Percentiles rank a stretch among this genome's conserved stretches.
Evolutionary conservation across 2,888 invertebrate genomes (phyloP).

Genomic region (Tortrix viridana): DNA sequence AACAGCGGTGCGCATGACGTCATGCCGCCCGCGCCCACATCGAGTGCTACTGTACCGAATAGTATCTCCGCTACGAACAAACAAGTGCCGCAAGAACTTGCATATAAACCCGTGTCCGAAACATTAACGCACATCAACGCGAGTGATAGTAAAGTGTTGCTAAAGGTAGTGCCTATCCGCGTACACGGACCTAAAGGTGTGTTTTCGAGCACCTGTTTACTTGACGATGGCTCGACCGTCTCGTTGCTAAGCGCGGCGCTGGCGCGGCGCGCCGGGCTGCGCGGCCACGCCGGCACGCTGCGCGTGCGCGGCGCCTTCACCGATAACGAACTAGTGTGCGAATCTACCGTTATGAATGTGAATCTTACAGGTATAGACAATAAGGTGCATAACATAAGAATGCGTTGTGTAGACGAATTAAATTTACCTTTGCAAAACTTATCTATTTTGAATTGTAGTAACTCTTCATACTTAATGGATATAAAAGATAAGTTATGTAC

Average conservation of each 20-base stretch:
- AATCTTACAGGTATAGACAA: background rate
- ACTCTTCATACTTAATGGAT: background rate
- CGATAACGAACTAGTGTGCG: conserved; percentile 3
- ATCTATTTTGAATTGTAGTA: background rate
- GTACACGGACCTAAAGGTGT: conserved; percentile 1
- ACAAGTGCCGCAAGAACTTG: too few species aligned
- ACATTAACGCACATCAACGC: conserved; percentile 10
- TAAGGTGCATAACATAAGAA: background rate
- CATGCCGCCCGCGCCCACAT: too few species aligned
- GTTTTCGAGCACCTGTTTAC: background rate
- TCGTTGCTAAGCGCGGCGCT: conserved; percentile 8
- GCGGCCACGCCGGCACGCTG: conserved; percentile 11
- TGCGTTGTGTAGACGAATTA: background rate
- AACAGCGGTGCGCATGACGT: too few species aligned
- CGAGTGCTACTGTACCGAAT: too few species aligned
- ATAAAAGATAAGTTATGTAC: conserved; percentile 2
- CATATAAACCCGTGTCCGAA: background rate
- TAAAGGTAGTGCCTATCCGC: conserved; percentile 11
- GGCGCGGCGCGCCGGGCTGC: conserved; percentile 1
- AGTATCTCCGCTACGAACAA: too few species aligned
- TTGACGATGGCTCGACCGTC: conserved; percentile 12
- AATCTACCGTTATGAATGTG: background rate
- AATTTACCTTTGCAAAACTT: background rate
- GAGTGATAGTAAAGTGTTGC: conserved; percentile 1
- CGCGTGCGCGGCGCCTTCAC: conserved; percentile 12